Evolutionary conservation across 2,888 invertebrate genomes (phyloP).

Genomic region (Athalia rosae): DNA sequence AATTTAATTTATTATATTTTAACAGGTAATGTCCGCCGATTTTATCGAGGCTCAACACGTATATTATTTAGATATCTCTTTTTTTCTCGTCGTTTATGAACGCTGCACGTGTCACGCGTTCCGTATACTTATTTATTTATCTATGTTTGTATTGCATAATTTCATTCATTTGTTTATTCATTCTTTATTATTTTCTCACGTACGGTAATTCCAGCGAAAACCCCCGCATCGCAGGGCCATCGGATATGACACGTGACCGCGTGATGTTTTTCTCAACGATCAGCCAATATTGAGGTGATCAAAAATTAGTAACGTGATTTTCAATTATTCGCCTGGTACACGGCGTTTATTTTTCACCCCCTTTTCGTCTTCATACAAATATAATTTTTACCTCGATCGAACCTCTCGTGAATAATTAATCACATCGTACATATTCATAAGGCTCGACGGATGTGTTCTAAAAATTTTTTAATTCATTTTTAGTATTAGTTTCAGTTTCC

Average conservation of each 20-base stretch:
- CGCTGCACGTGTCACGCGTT: not conserved
- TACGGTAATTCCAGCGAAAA: too few species aligned
- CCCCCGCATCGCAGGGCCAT: too few species aligned
- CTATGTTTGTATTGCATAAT: too few species aligned
- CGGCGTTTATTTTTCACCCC: too few species aligned
- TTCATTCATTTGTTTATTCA: too few species aligned
- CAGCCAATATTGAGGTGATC: too few species aligned
- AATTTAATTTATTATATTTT: not conserved
- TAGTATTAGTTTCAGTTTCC: slow-evolving; percentile 6
- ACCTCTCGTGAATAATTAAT: not conserved
- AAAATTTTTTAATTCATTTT: not conserved
- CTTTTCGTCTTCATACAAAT: not conserved
- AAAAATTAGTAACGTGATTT: too few species aligned
- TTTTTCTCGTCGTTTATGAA: not conserved
- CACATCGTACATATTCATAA: not conserved
- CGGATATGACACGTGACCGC: too few species aligned
- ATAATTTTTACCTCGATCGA: not conserved
- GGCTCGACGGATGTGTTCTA: not conserved
- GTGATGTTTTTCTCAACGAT: too few species aligned
- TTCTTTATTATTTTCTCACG: too few species aligned
- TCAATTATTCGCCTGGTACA: too few species aligned
- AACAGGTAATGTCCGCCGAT: slow-evolving; percentile 3
- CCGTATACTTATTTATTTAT: not conserved
- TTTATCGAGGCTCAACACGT: slow-evolving; percentile 9
- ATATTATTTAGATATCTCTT: not conserved